phyloP scores from a whole-genome alignment of 2,113 vertebrate genomes.

The Zingel zingel region DNA sequence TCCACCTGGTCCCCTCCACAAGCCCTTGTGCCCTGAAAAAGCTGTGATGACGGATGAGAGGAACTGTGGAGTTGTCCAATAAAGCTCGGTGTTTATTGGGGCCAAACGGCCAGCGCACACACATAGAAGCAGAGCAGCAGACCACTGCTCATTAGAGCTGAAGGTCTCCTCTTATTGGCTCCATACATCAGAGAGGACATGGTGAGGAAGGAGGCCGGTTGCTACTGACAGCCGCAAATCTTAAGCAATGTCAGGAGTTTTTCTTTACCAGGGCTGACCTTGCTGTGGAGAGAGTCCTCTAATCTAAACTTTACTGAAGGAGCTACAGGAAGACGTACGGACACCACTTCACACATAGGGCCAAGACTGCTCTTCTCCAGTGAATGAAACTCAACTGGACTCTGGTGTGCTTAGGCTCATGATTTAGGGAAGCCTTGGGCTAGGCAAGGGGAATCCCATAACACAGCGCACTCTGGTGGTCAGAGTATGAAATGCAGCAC shows the following conservation, averaged over 20 bases:
- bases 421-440: slow-evolving; percentile 26
- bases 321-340: background rate
- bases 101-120: slow-evolving; percentile 46
- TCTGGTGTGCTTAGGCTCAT: slow-evolving; percentile 27
- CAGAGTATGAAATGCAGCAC: slow-evolving; percentile 16
- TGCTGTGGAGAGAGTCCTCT: slow-evolving; percentile 7
- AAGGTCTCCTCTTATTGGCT: slow-evolving; percentile 62
- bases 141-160: slow-evolving; percentile 42
- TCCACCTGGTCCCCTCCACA: slow-evolving; percentile 60
- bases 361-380: slow-evolving; percentile 12
- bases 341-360: slow-evolving; percentile 7
- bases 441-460: slow-evolving; percentile 51
- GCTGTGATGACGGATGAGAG: slow-evolving; percentile 58
- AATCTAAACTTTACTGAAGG: background rate
- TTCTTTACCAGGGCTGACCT: slow-evolving; percentile 14
- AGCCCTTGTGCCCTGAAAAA: slow-evolving; percentile 27
- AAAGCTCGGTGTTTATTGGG: slow-evolving; percentile 55
- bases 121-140: slow-evolving; percentile 45
- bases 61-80: slow-evolving; percentile 32
- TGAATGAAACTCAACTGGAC: slow-evolving; percentile 12
- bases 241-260: slow-evolving; percentile 21
- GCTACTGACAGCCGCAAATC: slow-evolving; percentile 23
- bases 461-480: slow-evolving; percentile 74
- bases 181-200: slow-evolving; percentile 64
- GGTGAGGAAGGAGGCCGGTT: slow-evolving; percentile 10